Conservation (phyloP, 2,797 vertebrate genomes). For the Chelmon rostratus region DNA sequence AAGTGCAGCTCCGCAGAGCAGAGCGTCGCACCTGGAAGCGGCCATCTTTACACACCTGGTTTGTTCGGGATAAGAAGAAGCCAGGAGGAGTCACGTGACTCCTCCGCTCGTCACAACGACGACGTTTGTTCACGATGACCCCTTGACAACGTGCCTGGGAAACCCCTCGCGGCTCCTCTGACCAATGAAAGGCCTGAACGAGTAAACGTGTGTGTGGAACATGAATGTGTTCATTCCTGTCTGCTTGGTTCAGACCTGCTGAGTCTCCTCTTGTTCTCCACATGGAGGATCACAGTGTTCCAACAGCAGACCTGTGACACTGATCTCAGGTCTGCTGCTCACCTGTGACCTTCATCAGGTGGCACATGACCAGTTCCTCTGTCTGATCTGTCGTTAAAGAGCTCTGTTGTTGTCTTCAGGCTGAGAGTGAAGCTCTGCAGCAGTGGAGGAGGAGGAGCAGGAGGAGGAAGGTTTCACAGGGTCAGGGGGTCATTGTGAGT, state of each 20-base stretch:
- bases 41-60: conserved; percentile 36
- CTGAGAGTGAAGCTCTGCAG: neutral
- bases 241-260: too few species aligned
- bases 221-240: neutral
- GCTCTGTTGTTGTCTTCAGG: too few species aligned
- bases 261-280: too few species aligned
- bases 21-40: neutral
- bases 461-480: neutral
- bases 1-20: too few species aligned
- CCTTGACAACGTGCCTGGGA: conserved; percentile 27
- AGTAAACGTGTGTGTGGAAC: too few species aligned
- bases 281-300: too few species aligned
- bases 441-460: neutral
- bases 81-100: conserved; percentile 8
- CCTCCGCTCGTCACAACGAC: neutral
- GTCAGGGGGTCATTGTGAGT: neutral
- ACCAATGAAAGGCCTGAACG: neutral
- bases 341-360: neutral
- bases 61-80: neutral
- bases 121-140: neutral
- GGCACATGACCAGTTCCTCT: neutral
- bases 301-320: neutral
- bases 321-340: neutral
- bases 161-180: conserved; percentile 8
- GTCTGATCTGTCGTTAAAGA: too few species aligned